Evolutionary conservation across 92 coral and sea anemone genomes (phyloP).

Genomic region (Epizoanthus stellaris): DNA sequence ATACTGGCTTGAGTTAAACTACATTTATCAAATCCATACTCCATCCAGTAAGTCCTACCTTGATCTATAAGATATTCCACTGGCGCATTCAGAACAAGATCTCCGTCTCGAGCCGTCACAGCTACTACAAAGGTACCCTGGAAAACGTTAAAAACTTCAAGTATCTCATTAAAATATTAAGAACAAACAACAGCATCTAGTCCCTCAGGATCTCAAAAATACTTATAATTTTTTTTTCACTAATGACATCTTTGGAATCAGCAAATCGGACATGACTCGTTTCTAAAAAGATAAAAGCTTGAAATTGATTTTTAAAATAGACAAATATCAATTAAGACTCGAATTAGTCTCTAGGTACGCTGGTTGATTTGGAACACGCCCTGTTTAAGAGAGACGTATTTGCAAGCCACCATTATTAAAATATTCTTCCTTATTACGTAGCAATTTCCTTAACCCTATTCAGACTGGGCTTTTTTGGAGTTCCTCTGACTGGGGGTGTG

Average conservation of each 20-base stretch:
- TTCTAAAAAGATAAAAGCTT: neutral
- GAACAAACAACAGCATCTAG: neutral
- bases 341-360: no score
- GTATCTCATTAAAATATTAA: neutral
- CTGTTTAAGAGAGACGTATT: no score
- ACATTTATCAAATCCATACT: neutral
- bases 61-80: constrained; percentile 84
- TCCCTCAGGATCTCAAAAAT: neutral
- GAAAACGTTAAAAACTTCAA: neutral
- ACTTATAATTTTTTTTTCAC: neutral
- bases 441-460: no score
- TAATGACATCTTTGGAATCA: neutral
- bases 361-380: no score
- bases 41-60: constrained; percentile 47
- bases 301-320: no score
- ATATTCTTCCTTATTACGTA: no score
- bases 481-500: no score
- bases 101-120: constrained; percentile 95
- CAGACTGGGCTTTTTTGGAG: no score
- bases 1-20: neutral
- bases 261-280: neutral
- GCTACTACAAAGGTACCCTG: constrained; percentile 83
- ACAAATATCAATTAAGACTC: no score
- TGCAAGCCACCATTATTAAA: no score
- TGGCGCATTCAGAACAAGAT: constrained; percentile 79